Base-by-base conservation (phyloP, 2,113 vertebrate species). In the Trinectes maculatus region DNA sequence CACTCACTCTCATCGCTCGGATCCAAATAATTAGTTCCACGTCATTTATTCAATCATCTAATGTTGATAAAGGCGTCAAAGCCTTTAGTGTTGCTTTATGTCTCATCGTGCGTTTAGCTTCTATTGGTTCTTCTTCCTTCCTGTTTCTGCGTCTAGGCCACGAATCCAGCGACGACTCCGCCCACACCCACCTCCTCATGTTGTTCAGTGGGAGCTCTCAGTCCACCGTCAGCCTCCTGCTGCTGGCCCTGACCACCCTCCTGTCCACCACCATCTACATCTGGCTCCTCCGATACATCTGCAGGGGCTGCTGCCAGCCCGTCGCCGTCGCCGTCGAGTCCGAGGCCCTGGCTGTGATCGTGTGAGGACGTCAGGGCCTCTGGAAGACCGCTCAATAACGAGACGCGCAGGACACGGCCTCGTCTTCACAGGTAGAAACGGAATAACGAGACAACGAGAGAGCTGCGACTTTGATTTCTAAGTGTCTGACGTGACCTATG, bases 251-350 rank as follows among this genome's bases (percentile, higher is more conserved):
- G 9, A 79, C 82, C 0, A 54, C 74, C 13, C 0, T 73, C 36
- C 12, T 87, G 33, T 81, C 83, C 0, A 64, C 56, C 5, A 2
- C 52, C 18, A 36, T 85, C 60, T 87, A 87, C 72, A 31, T 81
- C 0, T 85, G 80, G 74, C 46, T 85, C 56, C 82, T 85, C 60
- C 56, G 68, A 60, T 85, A 74, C 12, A 10, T 87, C 15, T 79
- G 80, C 67, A 21, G 74, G 9, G 82, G 85, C 56, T 81, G 82
- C 68, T 77, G 80, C 56, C 80, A 83, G 2, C 82, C 80, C 8
- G 21, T 83, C 1, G 3, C 26, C 0, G 53, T 83, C 0, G 60
- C 60, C 52, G 5, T 26, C 3, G 82, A 87, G 15, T 26, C 80
- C 1, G 68, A 87, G 3, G 7, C 37, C 7, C 60, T 83, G 31